Evolutionary conservation across 2,113 vertebrate genomes (phyloP), one percentile per base, ranked within the genome.

Genomic region (Hippolais icterina): DNA sequence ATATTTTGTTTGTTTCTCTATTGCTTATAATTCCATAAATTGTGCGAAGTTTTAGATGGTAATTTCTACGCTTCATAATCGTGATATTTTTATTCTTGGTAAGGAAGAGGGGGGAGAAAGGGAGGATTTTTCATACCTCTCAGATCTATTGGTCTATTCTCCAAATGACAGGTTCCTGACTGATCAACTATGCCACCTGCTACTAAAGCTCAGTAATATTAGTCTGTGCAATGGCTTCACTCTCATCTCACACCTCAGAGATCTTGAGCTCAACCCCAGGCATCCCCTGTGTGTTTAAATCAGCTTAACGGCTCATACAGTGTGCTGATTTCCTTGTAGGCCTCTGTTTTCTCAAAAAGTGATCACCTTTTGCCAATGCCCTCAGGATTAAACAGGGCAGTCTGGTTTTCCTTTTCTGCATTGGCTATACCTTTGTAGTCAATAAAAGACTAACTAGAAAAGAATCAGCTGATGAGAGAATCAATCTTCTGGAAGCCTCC

Each of bases 381-480:
- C 98, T 97, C 95, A 98, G 98, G 99, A 99, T 99, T 99, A 99
- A 99, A 99, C 98, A 98, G 98, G 98, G 98, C 98, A 99, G 98
- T 97, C 97, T 89, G 96, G 98, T 98, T 98, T 98, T 98, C 98
- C 98, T 98, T 98, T 98, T 98, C 98, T 97, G 98, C 98, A 98
- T 98, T 98, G 97, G 97, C 98, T 98, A 97, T 99, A 98, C 98
- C 99, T 99, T 99, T 99, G 99, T 99, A 99, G 98, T 99, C 99
- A 99, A 99, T 99, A 99, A 99, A 99, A 99, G 99, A 99, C 99
- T 99, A 99, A 99, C 99, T 99, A 99, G 99, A 99, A 99, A 99
- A 99, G 98, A 99, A 98, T 98, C 98, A 99, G 98, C 98, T 98
- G 98, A 99, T 99, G 98, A 98, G 98, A 98, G 99, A 99, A 99